phyloP scores from a whole-genome alignment of 2,888 invertebrate genomes.

The Limnephilus marmoratus region DNA sequence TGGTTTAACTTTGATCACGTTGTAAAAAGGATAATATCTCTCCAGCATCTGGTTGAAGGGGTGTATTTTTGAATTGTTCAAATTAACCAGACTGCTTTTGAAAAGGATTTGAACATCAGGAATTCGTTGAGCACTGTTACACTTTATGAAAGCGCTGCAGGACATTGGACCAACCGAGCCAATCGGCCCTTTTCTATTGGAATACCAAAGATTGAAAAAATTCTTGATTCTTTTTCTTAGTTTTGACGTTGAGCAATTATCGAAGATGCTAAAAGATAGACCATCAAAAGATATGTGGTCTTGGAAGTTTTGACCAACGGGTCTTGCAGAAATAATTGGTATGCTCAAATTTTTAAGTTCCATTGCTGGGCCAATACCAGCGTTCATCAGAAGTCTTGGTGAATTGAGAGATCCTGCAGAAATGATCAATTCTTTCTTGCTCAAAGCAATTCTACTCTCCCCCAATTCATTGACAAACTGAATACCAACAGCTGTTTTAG shows the following conservation, averaged over 20 bases:
- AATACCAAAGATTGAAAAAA: constrained; percentile 74
- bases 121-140: constrained; percentile 73
- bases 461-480: constrained; percentile 74
- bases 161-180: constrained; percentile 75
- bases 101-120: constrained; percentile 73
- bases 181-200: constrained; percentile 72
- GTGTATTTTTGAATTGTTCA: constrained; percentile 72
- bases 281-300: constrained; percentile 76
- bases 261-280: constrained; percentile 70
- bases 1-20: constrained; percentile 74
- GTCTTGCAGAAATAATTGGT: constrained; percentile 71
- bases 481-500: constrained; percentile 73
- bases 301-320: constrained; percentile 74
- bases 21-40: constrained; percentile 69
- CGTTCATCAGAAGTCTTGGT: constrained; percentile 73
- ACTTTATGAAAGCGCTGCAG: constrained; percentile 74
- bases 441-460: constrained; percentile 72
- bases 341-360: constrained; percentile 73
- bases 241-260: background rate
- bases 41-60: background rate
- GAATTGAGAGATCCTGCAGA: constrained; percentile 75
- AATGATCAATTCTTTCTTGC: constrained; percentile 74
- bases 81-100: constrained; percentile 64
- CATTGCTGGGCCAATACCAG: constrained; percentile 73
- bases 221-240: background rate